Conservation (phyloP, 1,140 invertebrate genomes). For the Habropoda laboriosa region DNA sequence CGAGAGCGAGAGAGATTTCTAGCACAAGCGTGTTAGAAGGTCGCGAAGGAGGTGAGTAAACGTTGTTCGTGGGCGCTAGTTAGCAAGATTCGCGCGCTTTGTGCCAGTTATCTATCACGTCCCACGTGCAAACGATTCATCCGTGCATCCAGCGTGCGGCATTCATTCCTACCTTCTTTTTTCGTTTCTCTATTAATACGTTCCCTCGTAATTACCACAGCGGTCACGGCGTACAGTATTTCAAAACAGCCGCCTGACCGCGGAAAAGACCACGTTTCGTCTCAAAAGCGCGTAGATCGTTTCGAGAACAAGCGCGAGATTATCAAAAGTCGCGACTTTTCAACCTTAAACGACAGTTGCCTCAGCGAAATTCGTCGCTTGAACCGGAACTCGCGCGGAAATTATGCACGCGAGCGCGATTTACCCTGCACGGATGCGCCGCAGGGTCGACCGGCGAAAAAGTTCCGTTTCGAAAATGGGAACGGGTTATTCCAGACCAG, state of each 20-base stretch:
- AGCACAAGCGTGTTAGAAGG: neutral
- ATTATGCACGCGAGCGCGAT: neutral
- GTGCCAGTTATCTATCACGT: slow-evolving; percentile 21
- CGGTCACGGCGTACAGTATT: no score
- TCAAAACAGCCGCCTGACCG: no score
- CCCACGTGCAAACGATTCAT: slow-evolving; percentile 23
- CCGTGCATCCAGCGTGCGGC: neutral
- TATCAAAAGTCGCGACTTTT: neutral
- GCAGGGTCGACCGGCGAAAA: neutral
- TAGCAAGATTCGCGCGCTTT: slow-evolving; percentile 21
- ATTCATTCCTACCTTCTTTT: neutral
- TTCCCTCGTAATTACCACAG: slow-evolving; percentile 37
- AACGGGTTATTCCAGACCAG: neutral
- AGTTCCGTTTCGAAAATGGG: neutral
- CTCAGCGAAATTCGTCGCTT: neutral
- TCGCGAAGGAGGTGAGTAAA: neutral
- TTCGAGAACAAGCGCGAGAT: no score
- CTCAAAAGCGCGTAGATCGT: no score
- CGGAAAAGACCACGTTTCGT: no score
- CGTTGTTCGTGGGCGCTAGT: slow-evolving; percentile 13
- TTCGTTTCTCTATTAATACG: neutral
- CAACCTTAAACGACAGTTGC: neutral
- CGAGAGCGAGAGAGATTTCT: no score
- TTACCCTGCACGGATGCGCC: no score
- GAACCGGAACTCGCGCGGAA: neutral